Evolutionary conservation across 53 echinoderm and acorn worm species (phyloP).

Genomic region (Echinometra lucunter): DNA sequence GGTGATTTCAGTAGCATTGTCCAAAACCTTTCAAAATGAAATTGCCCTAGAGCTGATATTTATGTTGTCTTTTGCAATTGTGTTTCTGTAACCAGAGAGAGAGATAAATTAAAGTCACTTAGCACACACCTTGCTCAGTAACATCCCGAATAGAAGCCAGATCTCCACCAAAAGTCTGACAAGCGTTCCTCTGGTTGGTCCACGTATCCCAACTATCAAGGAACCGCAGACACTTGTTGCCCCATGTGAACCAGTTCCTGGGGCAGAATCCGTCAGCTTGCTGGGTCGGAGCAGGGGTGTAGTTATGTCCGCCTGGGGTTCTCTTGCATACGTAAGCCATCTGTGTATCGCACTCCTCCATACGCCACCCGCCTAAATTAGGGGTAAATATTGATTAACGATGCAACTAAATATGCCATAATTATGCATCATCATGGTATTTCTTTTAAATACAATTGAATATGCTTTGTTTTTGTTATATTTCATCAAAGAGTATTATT

Average conservation of each 20-base stretch:
- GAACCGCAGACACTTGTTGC: constrained; percentile 79
- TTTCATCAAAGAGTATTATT: too few relatives aligned
- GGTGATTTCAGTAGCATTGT: too few relatives aligned
- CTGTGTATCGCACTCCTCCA: constrained; percentile 51
- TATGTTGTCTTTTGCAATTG: too few relatives aligned
- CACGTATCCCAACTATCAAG: constrained; percentile 57
- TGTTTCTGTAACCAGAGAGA: too few relatives aligned
- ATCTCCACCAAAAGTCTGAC: constrained; percentile 67
- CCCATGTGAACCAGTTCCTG: constrained; percentile 70
- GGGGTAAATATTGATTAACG: not conserved
- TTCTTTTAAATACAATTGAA: too few relatives aligned
- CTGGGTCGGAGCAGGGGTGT: constrained; percentile 67
- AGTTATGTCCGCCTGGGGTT: constrained; percentile 52
- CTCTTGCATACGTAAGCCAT: constrained; percentile 75
- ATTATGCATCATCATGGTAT: too few relatives aligned
- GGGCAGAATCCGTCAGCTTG: constrained; percentile 76
- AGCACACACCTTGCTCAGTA: constrained; percentile 65
- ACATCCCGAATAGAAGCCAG: constrained; percentile 68
- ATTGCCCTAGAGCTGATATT: too few relatives aligned
- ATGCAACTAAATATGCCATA: too few relatives aligned
- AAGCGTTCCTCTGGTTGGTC: constrained; percentile 66
- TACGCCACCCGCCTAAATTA: constrained; percentile 66
- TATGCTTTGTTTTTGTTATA: too few relatives aligned
- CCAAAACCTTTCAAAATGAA: too few relatives aligned
- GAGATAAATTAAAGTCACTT: too few relatives aligned